phyloP scores from a whole-genome alignment of 1,140 invertebrate species.

The Ceratosolen fusciceps region DNA sequence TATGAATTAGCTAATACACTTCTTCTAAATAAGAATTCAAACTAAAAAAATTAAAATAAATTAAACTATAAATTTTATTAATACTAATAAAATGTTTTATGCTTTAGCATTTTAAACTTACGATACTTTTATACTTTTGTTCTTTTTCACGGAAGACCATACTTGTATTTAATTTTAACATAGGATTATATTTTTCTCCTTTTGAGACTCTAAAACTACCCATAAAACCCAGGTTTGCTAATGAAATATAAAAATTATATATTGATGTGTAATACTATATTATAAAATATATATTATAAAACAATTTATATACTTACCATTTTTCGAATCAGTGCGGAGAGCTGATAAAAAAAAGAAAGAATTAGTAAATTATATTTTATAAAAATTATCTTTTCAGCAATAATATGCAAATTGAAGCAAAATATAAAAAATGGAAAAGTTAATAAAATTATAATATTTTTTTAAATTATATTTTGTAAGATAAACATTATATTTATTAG shows the following conservation, averaged over 20 bases:
- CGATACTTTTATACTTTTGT: constrained; percentile 75
- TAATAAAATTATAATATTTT: too few species aligned
- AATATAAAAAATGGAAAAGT: too few species aligned
- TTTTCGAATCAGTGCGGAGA: constrained; percentile 68
- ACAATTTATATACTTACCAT: constrained; percentile 62
- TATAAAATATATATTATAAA: not conserved
- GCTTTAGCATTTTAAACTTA: constrained; percentile 60
- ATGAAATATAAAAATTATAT: constrained; percentile 59
- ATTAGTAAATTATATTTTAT: constrained; percentile 12
- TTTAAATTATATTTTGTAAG: too few species aligned
- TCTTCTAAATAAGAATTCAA: constrained; percentile 65
- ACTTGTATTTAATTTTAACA: constrained; percentile 72
- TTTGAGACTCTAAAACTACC: constrained; percentile 78
- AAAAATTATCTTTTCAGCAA: too few species aligned
- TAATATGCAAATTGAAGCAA: too few species aligned
- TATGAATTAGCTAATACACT: constrained; percentile 77
- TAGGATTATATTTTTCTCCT: constrained; percentile 78
- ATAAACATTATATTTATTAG: too few species aligned
- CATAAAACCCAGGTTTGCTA: constrained; percentile 79
- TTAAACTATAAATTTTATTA: not conserved
- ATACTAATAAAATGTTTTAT: not conserved
- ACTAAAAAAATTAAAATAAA: constrained; percentile 60
- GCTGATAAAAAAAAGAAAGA: constrained; percentile 62
- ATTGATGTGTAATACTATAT: not conserved
- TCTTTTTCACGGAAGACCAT: constrained; percentile 74